Evolutionary conservation across 1,140 invertebrate genomes (phyloP).

Genomic region (Drosophila ficusphila): DNA sequence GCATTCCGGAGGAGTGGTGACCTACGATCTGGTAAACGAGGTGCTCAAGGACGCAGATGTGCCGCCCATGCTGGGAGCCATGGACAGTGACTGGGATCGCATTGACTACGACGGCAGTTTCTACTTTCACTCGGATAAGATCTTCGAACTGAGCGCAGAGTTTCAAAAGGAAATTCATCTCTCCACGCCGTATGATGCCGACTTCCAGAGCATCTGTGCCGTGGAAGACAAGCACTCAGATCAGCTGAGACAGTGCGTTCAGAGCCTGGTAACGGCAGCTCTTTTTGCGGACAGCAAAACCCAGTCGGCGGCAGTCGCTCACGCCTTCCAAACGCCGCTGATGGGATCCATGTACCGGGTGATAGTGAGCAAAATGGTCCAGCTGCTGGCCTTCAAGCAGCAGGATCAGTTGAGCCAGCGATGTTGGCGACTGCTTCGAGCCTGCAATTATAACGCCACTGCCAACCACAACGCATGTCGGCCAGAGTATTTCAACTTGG

Average conservation of each 20-base stretch:
- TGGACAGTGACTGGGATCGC: conserved; percentile 81
- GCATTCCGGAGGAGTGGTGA: conserved; percentile 77
- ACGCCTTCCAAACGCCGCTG: conserved; percentile 64
- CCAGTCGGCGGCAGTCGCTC: conserved; percentile 37
- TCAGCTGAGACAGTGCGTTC: conserved; percentile 59
- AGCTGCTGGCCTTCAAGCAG: conserved; percentile 76
- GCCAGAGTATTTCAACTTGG: conserved; percentile 73
- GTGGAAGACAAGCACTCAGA: conserved; percentile 70
- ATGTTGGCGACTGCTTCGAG: conserved; percentile 69
- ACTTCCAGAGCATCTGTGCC: conserved; percentile 62
- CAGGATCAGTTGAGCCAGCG: conserved; percentile 62
- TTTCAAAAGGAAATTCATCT: conserved; percentile 71
- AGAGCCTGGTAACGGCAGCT: conserved; percentile 63
- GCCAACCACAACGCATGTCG: conserved; percentile 62
- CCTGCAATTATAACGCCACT: conserved; percentile 64
- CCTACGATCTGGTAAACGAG: conserved; percentile 82
- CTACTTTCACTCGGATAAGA: conserved; percentile 78
- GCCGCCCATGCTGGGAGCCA: conserved; percentile 75
- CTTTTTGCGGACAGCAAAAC: conserved; percentile 61
- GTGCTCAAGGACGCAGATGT: conserved; percentile 79
- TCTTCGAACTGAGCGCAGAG: conserved; percentile 76
- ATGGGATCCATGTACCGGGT: conserved; percentile 74
- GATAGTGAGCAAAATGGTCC: conserved; percentile 67
- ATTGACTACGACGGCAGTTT: conserved; percentile 81
- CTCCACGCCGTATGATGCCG: conserved; percentile 41